Base-by-base conservation (phyloP, 2,888 invertebrate species). In the Diabrotica balteata region DNA sequence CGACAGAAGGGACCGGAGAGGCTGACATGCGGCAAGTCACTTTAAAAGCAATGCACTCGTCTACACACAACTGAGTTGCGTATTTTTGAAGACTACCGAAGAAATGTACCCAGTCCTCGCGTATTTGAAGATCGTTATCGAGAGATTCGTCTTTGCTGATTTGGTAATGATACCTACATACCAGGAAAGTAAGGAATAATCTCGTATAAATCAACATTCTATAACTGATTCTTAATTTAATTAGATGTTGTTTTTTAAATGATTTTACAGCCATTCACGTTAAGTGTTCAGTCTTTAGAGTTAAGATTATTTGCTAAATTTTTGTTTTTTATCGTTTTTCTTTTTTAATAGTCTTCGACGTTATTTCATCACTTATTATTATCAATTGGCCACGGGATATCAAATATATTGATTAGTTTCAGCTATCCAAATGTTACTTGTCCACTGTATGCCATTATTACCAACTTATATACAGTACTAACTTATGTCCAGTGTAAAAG, bases 21-120 rank as follows among this genome's bases (percentile, higher is more conserved):
- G 66, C 66, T 72, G 75, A 77, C 76, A 73, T 75, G 77, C 78
- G 78, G 77, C 78, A 73, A 76, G 77, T 77, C 76, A 77, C 78
- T 76, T 77, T 72, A 73, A 66, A 72, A 73, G 66, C 57, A 72
- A 74, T 71, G 72, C 70, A 68, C 68, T 69, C 66, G 68, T 70
- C 69, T 10, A 46, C 49, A 54, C 10, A 54, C 55, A 71, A 72
- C 76, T 70, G 71, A 71, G 46, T 64, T 62, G 63, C 67, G 61
- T 61, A 68, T 70, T 65, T 65, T 61, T 65, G 57, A 60, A 64
- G 68, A 60, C 57, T 68, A 68, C 68, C 66, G 65, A 68, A 65
- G 61, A 68, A 68, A 68, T 61, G 52, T 46, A 59, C 51, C n/a
- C 51, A 8, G 51, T 51, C 51, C 11, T 47, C 47, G 47, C 47